A percentile compares a stretch with the other conserved stretches of the same genome.
phyloP scores from a whole-genome alignment of 2,888 invertebrate genomes.

The Rambutsinella grinnellia region DNA sequence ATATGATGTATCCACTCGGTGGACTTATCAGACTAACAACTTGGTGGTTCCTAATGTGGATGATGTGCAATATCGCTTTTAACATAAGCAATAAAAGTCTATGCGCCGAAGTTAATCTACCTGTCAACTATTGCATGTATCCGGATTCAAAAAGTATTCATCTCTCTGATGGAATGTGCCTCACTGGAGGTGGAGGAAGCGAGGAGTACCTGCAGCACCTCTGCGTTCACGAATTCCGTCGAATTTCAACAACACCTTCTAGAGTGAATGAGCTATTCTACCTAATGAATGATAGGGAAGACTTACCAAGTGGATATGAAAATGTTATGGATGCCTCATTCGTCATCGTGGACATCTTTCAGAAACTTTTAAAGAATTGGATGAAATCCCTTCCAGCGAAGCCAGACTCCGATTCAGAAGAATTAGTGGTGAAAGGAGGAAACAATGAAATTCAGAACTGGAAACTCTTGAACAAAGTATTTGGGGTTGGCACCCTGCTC shows the following conservation, averaged over 20 bases:
- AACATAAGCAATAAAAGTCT: no score
- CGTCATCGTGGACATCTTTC: conserved; percentile 10
- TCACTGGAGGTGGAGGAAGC: background rate
- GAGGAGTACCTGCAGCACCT: conserved; percentile 8
- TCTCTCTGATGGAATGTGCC: conserved; percentile 25
- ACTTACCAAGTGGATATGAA: conserved; percentile 18
- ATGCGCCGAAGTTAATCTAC: no score
- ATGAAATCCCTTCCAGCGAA: no score
- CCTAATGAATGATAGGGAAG: no score
- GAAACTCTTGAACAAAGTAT: no score
- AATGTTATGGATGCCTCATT: conserved; percentile 23
- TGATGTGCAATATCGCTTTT: background rate
- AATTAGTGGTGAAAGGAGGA: no score
- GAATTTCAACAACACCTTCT: background rate
- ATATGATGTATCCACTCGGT: background rate
- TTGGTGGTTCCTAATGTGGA: conserved; percentile 3
- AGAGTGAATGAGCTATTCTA: background rate
- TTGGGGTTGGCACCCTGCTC: no score
- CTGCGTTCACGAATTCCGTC: conserved; percentile 13
- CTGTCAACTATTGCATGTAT: no score
- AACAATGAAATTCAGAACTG: no score
- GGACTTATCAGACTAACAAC: background rate
- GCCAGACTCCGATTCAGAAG: no score
- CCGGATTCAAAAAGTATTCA: background rate
- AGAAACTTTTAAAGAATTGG: background rate